Evolutionary conservation across 2,797 vertebrate genomes (phyloP), one percentile per base, ranked within the genome.

Genomic region (Poeciliopsis paucimaculata): DNA sequence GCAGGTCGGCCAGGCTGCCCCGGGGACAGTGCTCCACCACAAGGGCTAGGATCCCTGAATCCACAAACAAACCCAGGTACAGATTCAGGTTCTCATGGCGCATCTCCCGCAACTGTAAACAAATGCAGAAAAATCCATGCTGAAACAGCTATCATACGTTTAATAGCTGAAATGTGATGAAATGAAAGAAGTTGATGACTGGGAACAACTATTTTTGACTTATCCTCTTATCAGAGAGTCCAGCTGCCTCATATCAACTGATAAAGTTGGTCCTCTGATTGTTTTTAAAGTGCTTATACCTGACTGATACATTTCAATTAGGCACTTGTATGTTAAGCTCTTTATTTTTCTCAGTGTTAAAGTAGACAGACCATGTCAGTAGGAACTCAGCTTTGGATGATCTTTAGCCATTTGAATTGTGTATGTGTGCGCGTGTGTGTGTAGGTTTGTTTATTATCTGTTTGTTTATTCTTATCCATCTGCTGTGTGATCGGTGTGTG

Each of bases 41-140:
- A 5, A 97, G 89, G 57, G 96, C 96, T 53, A 97, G 96, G 78
- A 97, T 94, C 53, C 95, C 96, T 0, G 90, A 94, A 87, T 98
- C 97, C 73, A 94, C 90, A 76, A 97, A 97, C 81, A 97, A 95
- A 0, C 97, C 97, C 80, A 98, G 77, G 77, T 96, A 97, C 13
- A 95, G 93, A 83, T 97, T 97, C 73, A 97, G 88, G 66, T 98
- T 98, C 88, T 98, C 96, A 23, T 98, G 96, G 10, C 92, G 91
- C 82, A 98, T 92, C 68, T 97, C 96, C 46, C 96, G 96, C 89
- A 98, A 90, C 97, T 97, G 91, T 10, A 77, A 0, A 74, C 9
- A 76, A 10, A 88, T 39, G 49, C 16, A 64, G 3, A 43, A 34
- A 45, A 34, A 23, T 31, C 34, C 20, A 26, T 75, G 31, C 8